Evolutionary conservation across 2,888 invertebrate species (phyloP).

Genomic region (Eupithecia insigniata): DNA sequence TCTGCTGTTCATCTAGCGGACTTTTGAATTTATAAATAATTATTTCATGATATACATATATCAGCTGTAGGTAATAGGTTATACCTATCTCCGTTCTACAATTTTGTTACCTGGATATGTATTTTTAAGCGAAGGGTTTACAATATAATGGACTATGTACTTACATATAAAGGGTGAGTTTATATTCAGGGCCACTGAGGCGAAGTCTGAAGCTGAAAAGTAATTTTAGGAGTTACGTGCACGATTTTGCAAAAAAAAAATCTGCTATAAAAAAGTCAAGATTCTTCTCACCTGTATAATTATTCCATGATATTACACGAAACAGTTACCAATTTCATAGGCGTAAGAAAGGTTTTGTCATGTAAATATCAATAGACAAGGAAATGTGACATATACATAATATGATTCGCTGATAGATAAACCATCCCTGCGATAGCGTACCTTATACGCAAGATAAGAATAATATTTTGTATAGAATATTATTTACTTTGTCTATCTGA

Average conservation of each 20-base stretch:
- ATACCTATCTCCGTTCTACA: neutral
- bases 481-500: neutral
- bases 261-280: too few species aligned
- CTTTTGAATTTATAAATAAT: conserved; percentile 4
- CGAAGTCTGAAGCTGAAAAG: too few species aligned
- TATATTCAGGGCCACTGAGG: too few species aligned
- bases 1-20: neutral
- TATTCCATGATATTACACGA: neutral
- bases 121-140: too few species aligned
- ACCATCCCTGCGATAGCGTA: neutral
- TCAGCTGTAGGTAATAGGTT: neutral
- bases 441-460: neutral
- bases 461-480: neutral
- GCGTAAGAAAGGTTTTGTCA: neutral
- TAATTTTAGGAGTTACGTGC: too few species aligned
- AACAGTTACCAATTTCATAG: neutral
- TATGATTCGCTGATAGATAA: neutral
- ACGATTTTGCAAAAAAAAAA: too few species aligned
- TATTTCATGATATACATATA: neutral
- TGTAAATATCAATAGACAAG: conserved; percentile 1
- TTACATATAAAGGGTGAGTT: too few species aligned
- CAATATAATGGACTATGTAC: too few species aligned
- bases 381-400: neutral
- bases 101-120: neutral
- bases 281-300: too few species aligned